Conservation (phyloP, 2,888 invertebrate species). For the Calliphora vomitoria region DNA sequence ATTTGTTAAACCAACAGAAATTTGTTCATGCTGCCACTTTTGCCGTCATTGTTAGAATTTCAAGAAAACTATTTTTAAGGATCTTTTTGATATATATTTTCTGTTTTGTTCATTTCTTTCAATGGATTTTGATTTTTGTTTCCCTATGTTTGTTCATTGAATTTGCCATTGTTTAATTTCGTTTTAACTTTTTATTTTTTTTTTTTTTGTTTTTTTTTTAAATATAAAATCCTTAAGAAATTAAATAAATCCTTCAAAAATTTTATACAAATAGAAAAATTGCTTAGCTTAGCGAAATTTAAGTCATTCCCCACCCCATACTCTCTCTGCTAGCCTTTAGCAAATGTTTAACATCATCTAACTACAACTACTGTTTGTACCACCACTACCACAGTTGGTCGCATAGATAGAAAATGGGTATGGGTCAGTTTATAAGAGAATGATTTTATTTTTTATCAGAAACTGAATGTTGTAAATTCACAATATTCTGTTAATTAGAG, state of each 20-base stretch:
- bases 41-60: slow-evolving; percentile 57
- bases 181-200: slow-evolving; percentile 52
- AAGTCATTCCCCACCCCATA: slow-evolving; percentile 18
- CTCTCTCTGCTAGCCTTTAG: slow-evolving; percentile 25
- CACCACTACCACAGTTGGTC: slow-evolving; percentile 17
- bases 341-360: slow-evolving; percentile 47
- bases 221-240: slow-evolving; percentile 60
- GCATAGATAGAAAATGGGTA: slow-evolving; percentile 4
- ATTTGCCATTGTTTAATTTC: slow-evolving; percentile 63
- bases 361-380: neutral
- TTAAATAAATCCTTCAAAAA: slow-evolving; percentile 71
- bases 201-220: no score
- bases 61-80: slow-evolving; percentile 61
- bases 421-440: slow-evolving; percentile 6
- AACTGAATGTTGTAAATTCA: neutral
- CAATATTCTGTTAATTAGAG: no score
- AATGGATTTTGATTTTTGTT: slow-evolving; percentile 34
- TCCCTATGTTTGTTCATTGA: slow-evolving; percentile 47
- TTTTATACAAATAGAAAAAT: slow-evolving; percentile 69
- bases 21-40: slow-evolving; percentile 8
- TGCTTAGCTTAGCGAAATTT: slow-evolving; percentile 66
- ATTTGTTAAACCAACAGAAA: slow-evolving; percentile 67
- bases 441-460: neutral
- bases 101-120: neutral
- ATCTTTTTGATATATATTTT: slow-evolving; percentile 47